These are phyloP conservation scores for Rachycentron canadum DNA, from an alignment of 2,797 vertebrate genomes.

Conservation along the genomic window DNA sequence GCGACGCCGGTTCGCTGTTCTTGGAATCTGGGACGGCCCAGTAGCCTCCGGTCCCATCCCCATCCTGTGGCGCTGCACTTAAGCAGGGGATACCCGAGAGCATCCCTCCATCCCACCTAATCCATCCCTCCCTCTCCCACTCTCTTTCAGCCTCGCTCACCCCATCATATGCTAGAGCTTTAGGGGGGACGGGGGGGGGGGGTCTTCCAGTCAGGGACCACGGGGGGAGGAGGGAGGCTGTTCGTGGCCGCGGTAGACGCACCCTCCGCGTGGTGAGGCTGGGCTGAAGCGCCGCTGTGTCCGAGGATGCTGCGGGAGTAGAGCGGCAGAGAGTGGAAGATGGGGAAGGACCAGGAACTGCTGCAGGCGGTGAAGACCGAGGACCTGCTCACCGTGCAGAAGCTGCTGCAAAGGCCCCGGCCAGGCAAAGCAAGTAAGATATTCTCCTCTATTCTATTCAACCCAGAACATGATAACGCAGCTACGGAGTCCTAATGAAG, in stretches of 20 bases:
- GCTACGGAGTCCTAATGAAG: background rate
- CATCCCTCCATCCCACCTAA: conserved; percentile 67
- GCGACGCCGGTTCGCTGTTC: conserved; percentile 40
- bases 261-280: conserved; percentile 72
- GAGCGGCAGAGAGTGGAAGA: conserved; percentile 81
- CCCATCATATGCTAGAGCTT: conserved; percentile 56
- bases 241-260: conserved; percentile 66
- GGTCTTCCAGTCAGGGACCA: conserved; percentile 51
- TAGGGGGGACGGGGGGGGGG: conserved; percentile 36
- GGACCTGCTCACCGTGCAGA: conserved; percentile 96
- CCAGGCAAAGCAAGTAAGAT: conserved; percentile 95
- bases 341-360: conserved; percentile 99
- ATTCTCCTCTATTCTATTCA: background rate
- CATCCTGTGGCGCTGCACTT: conserved; percentile 42
- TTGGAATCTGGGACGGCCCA: conserved; percentile 42
- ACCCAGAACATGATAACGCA: background rate
- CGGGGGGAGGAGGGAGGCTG: conserved; percentile 50
- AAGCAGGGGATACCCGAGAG: conserved; percentile 56
- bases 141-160: conserved; percentile 25
- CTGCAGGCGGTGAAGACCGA: conserved; percentile 98
- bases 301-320: conserved; percentile 85
- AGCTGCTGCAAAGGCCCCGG: conserved; percentile 97
- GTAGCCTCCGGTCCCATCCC: conserved; percentile 13
- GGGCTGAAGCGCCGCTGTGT: conserved; percentile 74
- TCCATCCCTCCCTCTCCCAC: background rate